Evolutionary conservation across 2,797 vertebrate species (phyloP).

Genomic region (Pseudomugil tenellus): DNA sequence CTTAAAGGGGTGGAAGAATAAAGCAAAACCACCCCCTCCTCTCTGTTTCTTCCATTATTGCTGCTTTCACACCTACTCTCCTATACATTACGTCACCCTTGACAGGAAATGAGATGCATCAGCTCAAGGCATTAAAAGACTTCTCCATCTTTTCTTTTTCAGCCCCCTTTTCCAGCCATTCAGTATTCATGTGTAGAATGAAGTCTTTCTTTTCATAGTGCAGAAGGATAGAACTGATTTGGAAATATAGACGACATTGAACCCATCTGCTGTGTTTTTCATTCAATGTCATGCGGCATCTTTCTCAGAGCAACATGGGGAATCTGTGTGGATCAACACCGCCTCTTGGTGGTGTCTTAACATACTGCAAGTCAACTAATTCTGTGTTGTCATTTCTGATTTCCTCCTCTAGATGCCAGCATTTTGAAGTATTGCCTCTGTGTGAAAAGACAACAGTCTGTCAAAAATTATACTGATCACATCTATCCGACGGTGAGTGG

Average conservation of each 20-base stretch:
- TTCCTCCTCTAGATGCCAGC: conserved; percentile 34
- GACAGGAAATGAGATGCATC: conserved; percentile 61
- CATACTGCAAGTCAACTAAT: conserved; percentile 8
- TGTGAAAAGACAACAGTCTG: not conserved
- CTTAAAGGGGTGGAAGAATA: conserved; percentile 51
- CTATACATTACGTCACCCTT: conserved; percentile 67
- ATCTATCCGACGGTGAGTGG: too few relatives aligned
- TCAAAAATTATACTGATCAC: too few relatives aligned
- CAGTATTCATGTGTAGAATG: conserved; percentile 6
- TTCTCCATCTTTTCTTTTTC: conserved; percentile 20
- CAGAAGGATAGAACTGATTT: conserved; percentile 18
- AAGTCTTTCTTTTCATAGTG: not conserved
- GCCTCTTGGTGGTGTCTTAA: conserved; percentile 48
- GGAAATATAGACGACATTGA: conserved; percentile 22
- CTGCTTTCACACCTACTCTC: conserved; percentile 56
- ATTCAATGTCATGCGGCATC: conserved; percentile 47
- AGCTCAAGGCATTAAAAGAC: conserved; percentile 42
- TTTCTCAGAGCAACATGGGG: not conserved
- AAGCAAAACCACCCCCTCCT: conserved; percentile 34
- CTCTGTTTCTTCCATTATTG: conserved; percentile 31
- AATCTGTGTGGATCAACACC: conserved; percentile 30
- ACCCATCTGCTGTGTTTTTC: conserved; percentile 40
- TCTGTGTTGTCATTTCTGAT: not conserved
- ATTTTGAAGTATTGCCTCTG: not conserved
- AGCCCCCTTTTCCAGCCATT: not conserved